These are phyloP conservation scores for Dolichomitus sp. DNA, from an alignment of 2,888 invertebrate species.

Conservation along the genomic window DNA sequence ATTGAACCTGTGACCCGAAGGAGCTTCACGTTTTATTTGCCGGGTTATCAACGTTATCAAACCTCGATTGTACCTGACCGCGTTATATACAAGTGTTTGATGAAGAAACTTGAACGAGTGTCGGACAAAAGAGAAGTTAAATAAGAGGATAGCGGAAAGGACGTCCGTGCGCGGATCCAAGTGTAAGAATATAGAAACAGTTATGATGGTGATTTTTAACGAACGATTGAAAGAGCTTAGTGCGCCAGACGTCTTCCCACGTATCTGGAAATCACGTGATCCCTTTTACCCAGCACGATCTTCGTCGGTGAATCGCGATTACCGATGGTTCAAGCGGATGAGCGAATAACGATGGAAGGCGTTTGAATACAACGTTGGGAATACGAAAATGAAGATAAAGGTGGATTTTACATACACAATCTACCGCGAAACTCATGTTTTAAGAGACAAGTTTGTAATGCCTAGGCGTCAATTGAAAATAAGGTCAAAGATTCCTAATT, in stretches of 20 bases:
- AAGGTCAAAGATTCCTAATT: slow-evolving; percentile 67
- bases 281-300: neutral
- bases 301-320: slow-evolving; percentile 8
- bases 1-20: slow-evolving; percentile 16
- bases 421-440: slow-evolving; percentile 15
- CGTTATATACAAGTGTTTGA: slow-evolving; percentile 43
- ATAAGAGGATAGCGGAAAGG: neutral
- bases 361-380: slow-evolving; percentile 7
- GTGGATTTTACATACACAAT: slow-evolving; percentile 7
- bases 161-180: slow-evolving; percentile 5
- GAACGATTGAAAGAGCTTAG: neutral
- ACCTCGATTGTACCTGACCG: slow-evolving; percentile 53
- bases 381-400: slow-evolving; percentile 18
- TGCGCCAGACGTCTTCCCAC: slow-evolving; percentile 53
- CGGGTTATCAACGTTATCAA: slow-evolving; percentile 11
- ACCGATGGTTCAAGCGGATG: slow-evolving; percentile 1
- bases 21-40: slow-evolving; percentile 8
- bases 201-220: slow-evolving; percentile 31
- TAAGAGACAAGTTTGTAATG: slow-evolving; percentile 57
- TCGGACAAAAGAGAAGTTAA: neutral
- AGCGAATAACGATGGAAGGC: neutral
- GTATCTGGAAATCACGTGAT: slow-evolving; percentile 38
- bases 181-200: slow-evolving; percentile 22
- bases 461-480: slow-evolving; percentile 68
- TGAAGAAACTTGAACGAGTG: slow-evolving; percentile 31